Base-by-base conservation (phyloP, 2,888 invertebrate genomes). In the Scaptomyza polygonia region DNA sequence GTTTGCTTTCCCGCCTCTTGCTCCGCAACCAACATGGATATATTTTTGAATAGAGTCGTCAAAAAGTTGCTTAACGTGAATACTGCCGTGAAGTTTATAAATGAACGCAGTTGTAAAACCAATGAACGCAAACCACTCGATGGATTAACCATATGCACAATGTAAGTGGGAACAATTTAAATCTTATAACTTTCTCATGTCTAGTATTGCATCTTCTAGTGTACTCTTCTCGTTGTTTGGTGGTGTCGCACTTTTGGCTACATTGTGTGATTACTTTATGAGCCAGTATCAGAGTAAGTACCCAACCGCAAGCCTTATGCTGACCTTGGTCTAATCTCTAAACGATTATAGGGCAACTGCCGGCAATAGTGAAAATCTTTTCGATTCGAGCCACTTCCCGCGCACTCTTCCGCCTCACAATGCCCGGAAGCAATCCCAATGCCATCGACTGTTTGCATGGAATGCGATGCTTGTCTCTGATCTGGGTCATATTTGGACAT, bases 401-500 rank as follows among this genome's bases (percentile, higher is more conserved):
- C 0, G 34, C 52, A 0, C 68, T 87, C 8, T 79, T 87, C 49
- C 55, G 70, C 11, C 54, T 72, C 21, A 59, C 55, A 1, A 54
- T 72, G 0, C 47, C n/a, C 8, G 36, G 36, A 0, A 44, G 54
- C 1, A 80, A 84, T 47, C 76, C 84, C 3, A 76, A 86, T 40
- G 67, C 79, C 4, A 86, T 92, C 40, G 74, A 85, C 8, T 92
- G 91, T 76, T 80, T 92, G 6, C 71, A 91, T 71, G 92, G 92
- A 8, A 81, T 92, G 4, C 81, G 91, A 30, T 86, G 88, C 16
- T 59, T 92, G n/a, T 91, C 91, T 30, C 88, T 91, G 47, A 72
- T 91, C 52, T 92, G 92, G 92, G 88, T 92, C 2, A 71, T 92
- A 8, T 77, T 87, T 3, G 90, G 88, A 1, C 92, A 92, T 51